Conservation (phyloP, 2,888 invertebrate species). For the Cacoxenus indagator region DNA sequence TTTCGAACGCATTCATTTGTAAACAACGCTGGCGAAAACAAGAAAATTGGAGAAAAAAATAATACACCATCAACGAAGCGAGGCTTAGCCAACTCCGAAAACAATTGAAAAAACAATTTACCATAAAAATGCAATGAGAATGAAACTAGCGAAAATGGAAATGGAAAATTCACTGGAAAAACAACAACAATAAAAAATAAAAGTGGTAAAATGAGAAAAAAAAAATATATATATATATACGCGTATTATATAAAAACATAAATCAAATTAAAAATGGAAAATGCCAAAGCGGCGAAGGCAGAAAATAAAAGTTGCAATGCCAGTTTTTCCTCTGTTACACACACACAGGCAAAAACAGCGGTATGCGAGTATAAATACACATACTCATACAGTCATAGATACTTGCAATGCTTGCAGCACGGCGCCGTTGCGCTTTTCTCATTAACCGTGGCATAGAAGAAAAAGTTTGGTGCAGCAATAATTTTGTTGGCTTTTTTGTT, state of each 20-base stretch:
- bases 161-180: conserved; percentile 28
- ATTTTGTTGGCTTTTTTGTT: background rate
- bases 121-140: conserved; percentile 26
- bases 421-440: background rate
- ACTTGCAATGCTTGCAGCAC: background rate
- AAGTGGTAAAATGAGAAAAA: conserved; percentile 13
- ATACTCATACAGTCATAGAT: background rate
- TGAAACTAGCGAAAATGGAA: background rate
- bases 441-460: too few species aligned
- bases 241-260: background rate
- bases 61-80: background rate
- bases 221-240: background rate
- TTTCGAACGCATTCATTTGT: background rate
- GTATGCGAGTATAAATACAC: background rate
- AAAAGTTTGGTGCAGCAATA: too few species aligned
- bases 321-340: too few species aligned
- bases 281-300: background rate
- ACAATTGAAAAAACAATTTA: conserved; percentile 42
- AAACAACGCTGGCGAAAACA: background rate
- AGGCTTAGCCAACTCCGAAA: conserved; percentile 1
- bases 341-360: background rate
- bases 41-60: conserved; percentile 14
- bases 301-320: conserved; percentile 12
- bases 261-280: conserved; percentile 11
- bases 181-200: conserved; percentile 20